These are phyloP conservation scores for Epirrita christyi DNA, from an alignment of 2,888 invertebrate genomes.

Conservation along the genomic window DNA sequence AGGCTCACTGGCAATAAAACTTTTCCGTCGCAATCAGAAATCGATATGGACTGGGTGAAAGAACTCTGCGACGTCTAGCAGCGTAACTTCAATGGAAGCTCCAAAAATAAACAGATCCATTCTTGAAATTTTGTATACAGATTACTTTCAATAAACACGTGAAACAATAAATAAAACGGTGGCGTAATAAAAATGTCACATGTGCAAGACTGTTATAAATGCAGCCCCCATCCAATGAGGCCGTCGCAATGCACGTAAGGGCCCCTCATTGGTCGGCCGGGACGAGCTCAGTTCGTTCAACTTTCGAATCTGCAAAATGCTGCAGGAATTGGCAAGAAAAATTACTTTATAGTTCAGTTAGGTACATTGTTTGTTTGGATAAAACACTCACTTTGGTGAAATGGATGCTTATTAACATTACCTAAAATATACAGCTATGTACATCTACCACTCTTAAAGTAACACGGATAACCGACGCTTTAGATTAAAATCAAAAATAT, in stretches of 20 bases:
- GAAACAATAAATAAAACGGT: conserved; percentile 44
- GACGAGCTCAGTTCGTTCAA: conserved; percentile 64
- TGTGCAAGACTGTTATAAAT: conserved; percentile 46
- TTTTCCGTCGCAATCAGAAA: conserved; percentile 24
- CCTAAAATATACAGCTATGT: too few species aligned
- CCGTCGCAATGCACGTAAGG: conserved; percentile 76
- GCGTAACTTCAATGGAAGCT: conserved; percentile 17
- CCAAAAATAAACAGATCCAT: conserved; percentile 24
- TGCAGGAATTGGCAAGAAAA: conserved; percentile 56
- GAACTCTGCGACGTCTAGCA: conserved; percentile 25
- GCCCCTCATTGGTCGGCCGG: conserved; percentile 53
- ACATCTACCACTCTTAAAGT: too few species aligned
- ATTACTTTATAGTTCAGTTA: conserved; percentile 36
- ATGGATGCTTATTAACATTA: neutral
- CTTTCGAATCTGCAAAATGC: conserved; percentile 63
- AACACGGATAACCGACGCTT: too few species aligned
- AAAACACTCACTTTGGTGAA: conserved; percentile 2
- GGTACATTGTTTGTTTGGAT: conserved; percentile 11
- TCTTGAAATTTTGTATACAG: conserved; percentile 16
- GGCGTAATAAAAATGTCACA: conserved; percentile 44
- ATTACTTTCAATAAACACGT: conserved; percentile 39
- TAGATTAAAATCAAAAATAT: too few species aligned
- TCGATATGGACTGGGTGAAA: conserved; percentile 32
- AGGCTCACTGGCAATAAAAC: conserved; percentile 17
- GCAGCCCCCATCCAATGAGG: conserved; percentile 62